A percentile compares a stretch with the other conserved stretches of the same genome.
Evolutionary conservation across 2,113 vertebrate species (phyloP).

Genomic region (Urocynchramus pylzowi): DNA sequence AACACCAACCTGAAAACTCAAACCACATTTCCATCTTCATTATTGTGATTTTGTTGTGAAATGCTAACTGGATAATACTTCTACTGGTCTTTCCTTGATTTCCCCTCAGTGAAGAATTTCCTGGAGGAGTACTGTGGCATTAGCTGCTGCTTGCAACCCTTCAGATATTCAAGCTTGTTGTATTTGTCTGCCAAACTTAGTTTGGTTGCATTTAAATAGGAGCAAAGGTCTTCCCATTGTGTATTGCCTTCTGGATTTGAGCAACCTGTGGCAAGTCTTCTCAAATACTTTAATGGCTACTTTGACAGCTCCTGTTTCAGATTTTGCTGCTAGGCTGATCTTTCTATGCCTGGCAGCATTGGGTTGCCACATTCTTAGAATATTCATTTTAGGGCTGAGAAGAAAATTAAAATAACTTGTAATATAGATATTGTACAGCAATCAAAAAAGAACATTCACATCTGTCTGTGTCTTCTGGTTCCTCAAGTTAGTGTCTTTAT

Average conservation of each 20-base stretch:
- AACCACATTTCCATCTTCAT: neutral
- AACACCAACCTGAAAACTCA: neutral
- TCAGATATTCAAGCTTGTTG: neutral
- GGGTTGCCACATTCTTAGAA: neutral
- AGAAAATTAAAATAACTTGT: neutral
- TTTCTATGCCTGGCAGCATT: neutral
- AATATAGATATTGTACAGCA: neutral
- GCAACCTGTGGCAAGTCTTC: neutral
- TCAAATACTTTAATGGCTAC: neutral
- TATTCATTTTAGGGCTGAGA: neutral
- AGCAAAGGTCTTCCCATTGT: neutral
- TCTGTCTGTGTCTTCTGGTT: neutral
- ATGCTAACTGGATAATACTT: neutral
- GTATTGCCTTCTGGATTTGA: neutral
- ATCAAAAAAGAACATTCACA: neutral
- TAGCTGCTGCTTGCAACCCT: neutral
- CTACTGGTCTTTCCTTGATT: neutral
- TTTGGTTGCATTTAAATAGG: neutral
- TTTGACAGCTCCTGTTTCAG: neutral
- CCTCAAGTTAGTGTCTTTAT: neutral
- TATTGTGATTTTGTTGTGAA: neutral
- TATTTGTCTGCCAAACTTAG: neutral
- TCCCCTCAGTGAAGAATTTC: neutral
- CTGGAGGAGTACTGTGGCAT: neutral
- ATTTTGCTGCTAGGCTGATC: neutral